Percentiles rank a stretch among this genome's conserved stretches.
Evolutionary conservation across 1,140 invertebrate species (phyloP).

Genomic region (Orius insidiosus): DNA sequence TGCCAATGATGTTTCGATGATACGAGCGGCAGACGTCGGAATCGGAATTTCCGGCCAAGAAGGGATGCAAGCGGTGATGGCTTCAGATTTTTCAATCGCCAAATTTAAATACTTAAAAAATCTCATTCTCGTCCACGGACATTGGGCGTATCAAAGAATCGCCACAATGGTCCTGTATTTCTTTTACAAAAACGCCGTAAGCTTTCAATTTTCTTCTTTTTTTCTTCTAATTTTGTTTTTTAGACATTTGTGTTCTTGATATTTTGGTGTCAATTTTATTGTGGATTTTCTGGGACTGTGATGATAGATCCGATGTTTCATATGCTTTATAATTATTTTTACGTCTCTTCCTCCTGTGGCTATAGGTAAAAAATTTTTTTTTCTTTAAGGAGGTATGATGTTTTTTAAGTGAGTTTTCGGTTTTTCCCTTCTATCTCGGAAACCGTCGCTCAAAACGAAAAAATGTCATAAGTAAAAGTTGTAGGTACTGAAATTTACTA

Average conservation of each 20-base stretch:
- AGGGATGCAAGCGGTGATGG: slow-evolving; percentile 92
- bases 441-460: no score
- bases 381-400: no score
- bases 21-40: slow-evolving; percentile 91
- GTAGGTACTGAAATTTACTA: no score
- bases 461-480: no score
- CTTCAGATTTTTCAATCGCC: slow-evolving; percentile 86
- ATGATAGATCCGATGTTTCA: slow-evolving; percentile 89
- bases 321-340: slow-evolving; percentile 84
- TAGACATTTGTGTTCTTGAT: slow-evolving; percentile 82
- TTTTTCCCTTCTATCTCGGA: no score
- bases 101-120: slow-evolving; percentile 75
- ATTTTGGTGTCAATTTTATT: slow-evolving; percentile 84
- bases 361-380: slow-evolving; percentile 46
- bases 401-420: no score
- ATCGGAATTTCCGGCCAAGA: slow-evolving; percentile 87
- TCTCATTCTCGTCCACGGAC: slow-evolving; percentile 81
- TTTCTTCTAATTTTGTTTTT: slow-evolving; percentile 23
- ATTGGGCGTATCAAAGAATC: slow-evolving; percentile 89
- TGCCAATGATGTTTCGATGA: slow-evolving; percentile 96
- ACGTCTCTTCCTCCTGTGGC: slow-evolving; percentile 83
- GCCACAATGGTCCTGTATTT: slow-evolving; percentile 87
- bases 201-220: slow-evolving; percentile 24
- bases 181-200: slow-evolving; percentile 92
- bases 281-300: slow-evolving; percentile 75